Conservation (phyloP, 2,797 vertebrate genomes). For the Aulostomus chinensis region DNA sequence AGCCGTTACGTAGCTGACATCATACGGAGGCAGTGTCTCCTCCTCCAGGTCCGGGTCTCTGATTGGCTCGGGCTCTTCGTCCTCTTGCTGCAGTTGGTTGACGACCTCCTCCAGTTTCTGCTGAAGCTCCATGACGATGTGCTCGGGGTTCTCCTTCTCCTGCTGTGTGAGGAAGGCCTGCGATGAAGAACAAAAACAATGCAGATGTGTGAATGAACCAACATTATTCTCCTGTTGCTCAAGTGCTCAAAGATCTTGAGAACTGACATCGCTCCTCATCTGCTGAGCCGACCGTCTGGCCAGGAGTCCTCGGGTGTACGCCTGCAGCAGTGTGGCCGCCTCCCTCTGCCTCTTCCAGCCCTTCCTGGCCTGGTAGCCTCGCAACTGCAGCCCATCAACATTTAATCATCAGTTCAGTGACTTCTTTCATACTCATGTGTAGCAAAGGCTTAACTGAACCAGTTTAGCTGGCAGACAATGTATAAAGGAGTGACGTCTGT, state of each 20-base stretch:
- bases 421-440: background rate
- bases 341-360: constrained; percentile 66
- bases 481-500: no score
- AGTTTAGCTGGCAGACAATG: no score
- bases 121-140: constrained; percentile 47
- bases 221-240: no score
- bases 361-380: constrained; percentile 80
- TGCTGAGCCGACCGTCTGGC: constrained; percentile 64
- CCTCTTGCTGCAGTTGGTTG: constrained; percentile 13
- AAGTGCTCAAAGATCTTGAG: no score
- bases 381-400: constrained; percentile 73
- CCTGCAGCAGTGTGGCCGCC: constrained; percentile 82
- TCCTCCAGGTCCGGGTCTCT: constrained; percentile 26
- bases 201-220: no score
- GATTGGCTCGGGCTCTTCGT: constrained; percentile 53
- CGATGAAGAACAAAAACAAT: no score
- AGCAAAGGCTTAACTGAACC: background rate
- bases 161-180: constrained; percentile 60
- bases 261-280: constrained; percentile 71
- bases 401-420: background rate
- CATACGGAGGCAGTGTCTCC: no score
- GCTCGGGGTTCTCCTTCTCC: constrained; percentile 38
- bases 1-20: no score
- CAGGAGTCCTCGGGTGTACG: constrained; percentile 80
- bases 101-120: constrained; percentile 55